A percentile compares a stretch with the other conserved stretches of the same genome.
These are phyloP conservation scores for Lithophane ornitopus DNA, from an alignment of 2,888 invertebrate species.

Conservation along the genomic window DNA sequence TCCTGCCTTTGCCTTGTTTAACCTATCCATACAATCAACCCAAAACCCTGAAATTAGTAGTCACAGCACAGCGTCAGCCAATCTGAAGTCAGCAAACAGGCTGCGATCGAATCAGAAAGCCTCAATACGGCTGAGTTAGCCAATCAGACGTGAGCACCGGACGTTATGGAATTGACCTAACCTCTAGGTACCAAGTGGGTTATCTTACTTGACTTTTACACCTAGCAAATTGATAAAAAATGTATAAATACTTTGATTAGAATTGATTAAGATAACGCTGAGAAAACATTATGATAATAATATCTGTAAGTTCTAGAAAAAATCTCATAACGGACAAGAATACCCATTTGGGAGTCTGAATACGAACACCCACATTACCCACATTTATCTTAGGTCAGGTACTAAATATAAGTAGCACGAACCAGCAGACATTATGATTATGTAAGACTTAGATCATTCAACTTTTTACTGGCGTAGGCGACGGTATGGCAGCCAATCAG, in stretches of 20 bases:
- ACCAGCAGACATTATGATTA: conserved; percentile 39
- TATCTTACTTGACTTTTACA: conserved; percentile 27
- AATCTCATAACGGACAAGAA: not conserved
- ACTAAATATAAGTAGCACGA: conserved; percentile 25
- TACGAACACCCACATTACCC: conserved; percentile 14
- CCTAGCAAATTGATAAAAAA: conserved; percentile 16
- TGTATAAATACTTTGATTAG: not conserved
- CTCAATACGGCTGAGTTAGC: conserved; percentile 6
- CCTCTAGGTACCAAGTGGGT: conserved; percentile 16
- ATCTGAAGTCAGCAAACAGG: conserved; percentile 16
- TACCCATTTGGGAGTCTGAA: conserved; percentile 2
- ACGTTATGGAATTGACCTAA: conserved; percentile 17
- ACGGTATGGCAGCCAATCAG: conserved; percentile 50
- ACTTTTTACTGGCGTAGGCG: conserved; percentile 54
- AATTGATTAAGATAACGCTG: not conserved
- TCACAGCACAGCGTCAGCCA: conserved; percentile 30
- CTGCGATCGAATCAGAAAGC: conserved; percentile 28
- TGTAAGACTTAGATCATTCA: conserved; percentile 47
- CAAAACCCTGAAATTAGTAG: conserved; percentile 29
- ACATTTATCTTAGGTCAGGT: conserved; percentile 6
- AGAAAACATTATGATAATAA: conserved; percentile 1
- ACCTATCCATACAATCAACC: conserved; percentile 23
- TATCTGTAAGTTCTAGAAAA: not conserved
- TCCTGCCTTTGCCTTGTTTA: not conserved
- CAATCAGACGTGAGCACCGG: conserved; percentile 27